Percentiles rank a stretch among this genome's conserved stretches.
These are phyloP conservation scores for Portunus trituberculatus DNA, from an alignment of 1,140 invertebrate genomes.

Conservation along the genomic window DNA sequence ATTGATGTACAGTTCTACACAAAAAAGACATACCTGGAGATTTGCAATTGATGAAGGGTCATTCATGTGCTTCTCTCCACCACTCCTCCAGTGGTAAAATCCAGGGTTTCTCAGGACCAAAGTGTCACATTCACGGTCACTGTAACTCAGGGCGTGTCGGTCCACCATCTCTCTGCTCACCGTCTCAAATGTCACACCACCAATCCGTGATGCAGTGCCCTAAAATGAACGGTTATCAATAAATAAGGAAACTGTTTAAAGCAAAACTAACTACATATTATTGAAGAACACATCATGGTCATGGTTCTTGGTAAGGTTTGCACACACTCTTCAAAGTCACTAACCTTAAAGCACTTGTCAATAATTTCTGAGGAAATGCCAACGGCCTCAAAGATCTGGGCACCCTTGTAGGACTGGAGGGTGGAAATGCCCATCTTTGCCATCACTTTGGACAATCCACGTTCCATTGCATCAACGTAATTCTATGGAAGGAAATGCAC, in stretches of 20 bases:
- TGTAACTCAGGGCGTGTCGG: slow-evolving; percentile 90
- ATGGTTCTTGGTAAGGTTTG: not conserved
- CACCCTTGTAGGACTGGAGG: slow-evolving; percentile 99
- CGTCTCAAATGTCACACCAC: slow-evolving; percentile 94
- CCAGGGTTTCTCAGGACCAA: slow-evolving; percentile 95
- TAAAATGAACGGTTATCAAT: slow-evolving; percentile 78
- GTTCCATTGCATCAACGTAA: slow-evolving; percentile 88
- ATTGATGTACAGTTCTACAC: not conserved
- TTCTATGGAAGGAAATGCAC: slow-evolving; percentile 81
- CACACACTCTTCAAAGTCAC: slow-evolving; percentile 7
- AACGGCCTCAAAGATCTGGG: slow-evolving; percentile 99
- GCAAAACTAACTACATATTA: no score
- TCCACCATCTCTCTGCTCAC: slow-evolving; percentile 93
- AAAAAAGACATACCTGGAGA: slow-evolving; percentile 85
- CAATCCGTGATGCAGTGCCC: slow-evolving; percentile 96
- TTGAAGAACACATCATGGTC: no score
- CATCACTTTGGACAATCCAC: slow-evolving; percentile 95
- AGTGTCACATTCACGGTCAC: slow-evolving; percentile 86
- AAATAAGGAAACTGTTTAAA: no score
- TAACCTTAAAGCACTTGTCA: slow-evolving; percentile 94
- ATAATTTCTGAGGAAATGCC: slow-evolving; percentile 95
- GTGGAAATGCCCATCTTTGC: slow-evolving; percentile 99
- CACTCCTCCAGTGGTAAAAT: slow-evolving; percentile 96
- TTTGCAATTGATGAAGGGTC: slow-evolving; percentile 96
- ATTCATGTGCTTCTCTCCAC: slow-evolving; percentile 99